Percentiles rank a stretch among this genome's conserved stretches.
These are phyloP conservation scores for Montipora efflorescens DNA, from an alignment of 64 coral and sea anemone species.

Conservation along the genomic window DNA sequence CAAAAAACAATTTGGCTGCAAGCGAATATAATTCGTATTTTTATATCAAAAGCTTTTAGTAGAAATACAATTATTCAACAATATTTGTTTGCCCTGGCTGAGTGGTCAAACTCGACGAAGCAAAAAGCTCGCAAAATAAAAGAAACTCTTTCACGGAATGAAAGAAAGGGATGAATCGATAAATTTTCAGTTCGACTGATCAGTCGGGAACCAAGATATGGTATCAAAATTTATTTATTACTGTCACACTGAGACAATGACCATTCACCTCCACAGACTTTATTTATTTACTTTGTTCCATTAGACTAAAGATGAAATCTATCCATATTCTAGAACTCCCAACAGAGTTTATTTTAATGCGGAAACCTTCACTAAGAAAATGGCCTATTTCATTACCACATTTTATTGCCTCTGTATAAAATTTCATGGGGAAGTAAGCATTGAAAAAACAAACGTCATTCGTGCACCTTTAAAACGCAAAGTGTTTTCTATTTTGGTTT, in stretches of 20 bases:
- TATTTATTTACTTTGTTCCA: too few relatives aligned
- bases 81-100: not conserved
- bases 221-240: not conserved
- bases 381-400: not conserved
- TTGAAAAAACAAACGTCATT: constrained; percentile 16
- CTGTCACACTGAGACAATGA: not conserved
- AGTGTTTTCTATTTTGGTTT: not conserved
- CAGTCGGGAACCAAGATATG: too few relatives aligned
- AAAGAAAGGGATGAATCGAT: not conserved
- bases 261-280: not conserved
- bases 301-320: not conserved
- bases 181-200: not conserved
- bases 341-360: not conserved
- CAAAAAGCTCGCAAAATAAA: not conserved
- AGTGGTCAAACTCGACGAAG: too few relatives aligned
- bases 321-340: not conserved
- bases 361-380: not conserved
- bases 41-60: not conserved
- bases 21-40: not conserved
- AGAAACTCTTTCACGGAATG: not conserved
- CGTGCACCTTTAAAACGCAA: not conserved
- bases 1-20: not conserved
- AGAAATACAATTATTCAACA: not conserved
- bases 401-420: not conserved
- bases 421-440: not conserved